Conservation (phyloP, 2,888 invertebrate species). For the Cerceris rybyensis region DNA sequence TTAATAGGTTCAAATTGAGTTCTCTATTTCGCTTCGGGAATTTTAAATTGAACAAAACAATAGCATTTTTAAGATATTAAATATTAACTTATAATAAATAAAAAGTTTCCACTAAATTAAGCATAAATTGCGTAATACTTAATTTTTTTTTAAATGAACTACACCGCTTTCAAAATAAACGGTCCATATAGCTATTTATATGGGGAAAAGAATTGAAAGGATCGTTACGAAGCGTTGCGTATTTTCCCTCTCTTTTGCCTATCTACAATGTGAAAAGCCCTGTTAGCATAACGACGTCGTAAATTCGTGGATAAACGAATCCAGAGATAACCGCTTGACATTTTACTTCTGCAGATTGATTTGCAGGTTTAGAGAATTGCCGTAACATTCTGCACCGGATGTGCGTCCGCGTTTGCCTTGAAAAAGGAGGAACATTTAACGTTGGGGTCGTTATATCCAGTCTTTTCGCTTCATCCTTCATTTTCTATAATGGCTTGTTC, state of each 20-base stretch:
- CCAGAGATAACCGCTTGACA: constrained; percentile 42
- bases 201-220: constrained; percentile 26
- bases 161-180: no score
- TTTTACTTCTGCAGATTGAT: constrained; percentile 11
- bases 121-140: no score
- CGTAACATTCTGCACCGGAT: constrained; percentile 22
- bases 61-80: no score
- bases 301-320: constrained; percentile 12
- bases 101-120: no score
- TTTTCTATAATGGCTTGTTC: constrained; percentile 17
- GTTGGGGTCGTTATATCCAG: constrained; percentile 16
- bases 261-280: constrained; percentile 32
- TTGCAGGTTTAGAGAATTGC: constrained; percentile 27
- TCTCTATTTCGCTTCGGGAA: no score
- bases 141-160: no score
- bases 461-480: constrained; percentile 17
- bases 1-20: no score
- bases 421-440: constrained; percentile 20
- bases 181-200: no score
- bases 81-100: no score
- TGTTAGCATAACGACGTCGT: constrained; percentile 40
- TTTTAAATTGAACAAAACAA: no score
- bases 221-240: constrained; percentile 30
- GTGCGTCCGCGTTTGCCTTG: constrained; percentile 22
- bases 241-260: constrained; percentile 25